phyloP scores from a whole-genome alignment of 2,888 invertebrate species.

The Poecilobothrus nobilitatus region DNA sequence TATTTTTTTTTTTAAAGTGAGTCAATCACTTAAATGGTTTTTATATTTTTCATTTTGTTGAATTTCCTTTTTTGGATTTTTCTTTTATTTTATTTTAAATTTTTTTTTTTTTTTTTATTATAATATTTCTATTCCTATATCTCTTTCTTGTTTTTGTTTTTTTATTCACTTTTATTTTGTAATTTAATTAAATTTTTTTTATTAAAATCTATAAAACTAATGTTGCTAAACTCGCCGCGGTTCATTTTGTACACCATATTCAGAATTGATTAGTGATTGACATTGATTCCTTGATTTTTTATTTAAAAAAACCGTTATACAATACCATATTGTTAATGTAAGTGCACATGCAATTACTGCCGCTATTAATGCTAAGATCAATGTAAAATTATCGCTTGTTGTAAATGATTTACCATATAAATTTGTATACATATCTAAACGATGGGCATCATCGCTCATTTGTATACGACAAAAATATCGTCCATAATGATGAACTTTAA shows the following conservation, averaged over 20 bases:
- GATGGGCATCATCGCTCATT: conserved; percentile 45
- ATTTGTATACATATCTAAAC: conserved; percentile 38
- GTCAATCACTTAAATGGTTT: too few species aligned
- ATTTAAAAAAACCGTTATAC: conserved; percentile 5
- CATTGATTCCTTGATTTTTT: conserved; percentile 14
- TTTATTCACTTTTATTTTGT: not conserved
- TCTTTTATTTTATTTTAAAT: too few species aligned
- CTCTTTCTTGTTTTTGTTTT: not conserved
- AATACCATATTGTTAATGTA: conserved; percentile 17
- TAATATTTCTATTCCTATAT: not conserved
- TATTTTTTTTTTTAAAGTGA: too few species aligned
- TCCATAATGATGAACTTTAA: conserved; percentile 58
- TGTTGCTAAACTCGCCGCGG: conserved; percentile 4
- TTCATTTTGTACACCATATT: not conserved
- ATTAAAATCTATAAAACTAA: not conserved
- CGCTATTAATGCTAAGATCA: conserved; percentile 16
- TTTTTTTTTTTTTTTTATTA: too few species aligned
- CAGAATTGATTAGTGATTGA: conserved; percentile 11
- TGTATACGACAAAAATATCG: conserved; percentile 62
- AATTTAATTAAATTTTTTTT: not conserved
- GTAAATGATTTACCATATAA: conserved; percentile 22
- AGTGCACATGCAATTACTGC: conserved; percentile 15
- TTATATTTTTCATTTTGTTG: too few species aligned
- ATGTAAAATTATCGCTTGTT: conserved; percentile 16
- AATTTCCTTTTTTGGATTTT: too few species aligned